Percentiles rank a stretch among this genome's conserved stretches.
phyloP scores from a whole-genome alignment of 2,113 vertebrate genomes.

The Ceyx cyanopectus region DNA sequence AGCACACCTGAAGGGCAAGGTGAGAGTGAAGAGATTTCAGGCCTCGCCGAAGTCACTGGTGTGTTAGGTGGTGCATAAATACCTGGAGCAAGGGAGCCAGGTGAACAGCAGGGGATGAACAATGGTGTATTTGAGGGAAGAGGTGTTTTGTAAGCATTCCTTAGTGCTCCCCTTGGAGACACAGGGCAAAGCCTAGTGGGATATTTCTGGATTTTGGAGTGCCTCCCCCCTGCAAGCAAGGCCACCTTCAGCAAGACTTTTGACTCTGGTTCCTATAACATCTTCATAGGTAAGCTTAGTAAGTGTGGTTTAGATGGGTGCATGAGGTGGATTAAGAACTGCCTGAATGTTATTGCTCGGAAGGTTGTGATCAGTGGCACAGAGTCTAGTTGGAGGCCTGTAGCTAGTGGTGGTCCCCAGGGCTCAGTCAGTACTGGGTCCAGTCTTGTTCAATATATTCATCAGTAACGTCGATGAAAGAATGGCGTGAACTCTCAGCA shows the following conservation, averaged over 20 bases:
- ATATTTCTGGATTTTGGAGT: background rate
- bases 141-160: background rate
- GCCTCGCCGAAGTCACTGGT: background rate
- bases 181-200: background rate
- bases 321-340: background rate
- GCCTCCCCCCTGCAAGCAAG: background rate
- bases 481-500: too few species aligned
- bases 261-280: background rate
- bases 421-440: too few species aligned
- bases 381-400: too few species aligned
- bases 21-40: rapidly evolving
- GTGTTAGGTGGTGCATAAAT: background rate
- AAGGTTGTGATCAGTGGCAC: background rate
- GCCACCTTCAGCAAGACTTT: background rate
- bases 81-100: background rate
- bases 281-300: background rate
- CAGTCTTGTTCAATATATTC: too few species aligned
- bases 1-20: background rate
- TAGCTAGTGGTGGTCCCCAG: too few species aligned
- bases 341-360: background rate
- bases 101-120: background rate
- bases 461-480: too few species aligned
- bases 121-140: background rate
- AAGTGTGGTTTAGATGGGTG: background rate
- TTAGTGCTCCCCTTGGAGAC: background rate